Base-by-base conservation (phyloP, 2,888 invertebrate genomes). In the Polydesmus complanatus region DNA sequence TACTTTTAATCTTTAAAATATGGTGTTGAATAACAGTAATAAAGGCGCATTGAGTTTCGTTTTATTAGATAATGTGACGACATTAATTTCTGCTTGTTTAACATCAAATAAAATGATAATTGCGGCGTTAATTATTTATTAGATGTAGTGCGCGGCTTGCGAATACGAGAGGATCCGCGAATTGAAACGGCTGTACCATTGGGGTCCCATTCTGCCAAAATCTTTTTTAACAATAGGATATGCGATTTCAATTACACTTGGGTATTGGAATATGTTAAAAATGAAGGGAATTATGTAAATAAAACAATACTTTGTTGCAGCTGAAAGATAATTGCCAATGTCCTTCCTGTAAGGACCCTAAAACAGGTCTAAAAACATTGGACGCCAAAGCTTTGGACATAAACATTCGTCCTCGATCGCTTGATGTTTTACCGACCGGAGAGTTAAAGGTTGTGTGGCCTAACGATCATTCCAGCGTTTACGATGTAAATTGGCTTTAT, bases 291-390 rank as follows among this genome's bases (percentile, higher is more conserved):
- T n/a, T n/a, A n/a, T n/a, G n/a, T n/a, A n/a, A n/a, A n/a, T n/a
- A n/a, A n/a, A n/a, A n/a, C n/a, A n/a, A n/a, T n/a, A n/a, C n/a
- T n/a, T n/a, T n/a, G n/a, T 66, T 60, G 61, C 67, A 67, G 70
- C 64, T 70, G 49, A 56, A 70, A 47, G 70, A 70, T 64, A 70
- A 70, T 62, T 70, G 70, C 66, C 66, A 66, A 61, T 70, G 70
- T 56, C 49, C 65, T 19, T 21, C 27, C 5, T 70, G 70, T 58
- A 63, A 70, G 25, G 68, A 70, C 61, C 50, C 61, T 21, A 65
- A 66, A 56, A 70, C 70, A n/a, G 65, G 65, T 18, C 70, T 70
- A 62, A 70, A 70, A 61, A 61, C 70, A 5, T 62, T 70, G 48
- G 70, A 70, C 61, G 67, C 69, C 21, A 65, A 68, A 18, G 51